These are phyloP conservation scores for Tetheella fluctuosa DNA, from an alignment of 2,888 invertebrate species.

Conservation along the genomic window DNA sequence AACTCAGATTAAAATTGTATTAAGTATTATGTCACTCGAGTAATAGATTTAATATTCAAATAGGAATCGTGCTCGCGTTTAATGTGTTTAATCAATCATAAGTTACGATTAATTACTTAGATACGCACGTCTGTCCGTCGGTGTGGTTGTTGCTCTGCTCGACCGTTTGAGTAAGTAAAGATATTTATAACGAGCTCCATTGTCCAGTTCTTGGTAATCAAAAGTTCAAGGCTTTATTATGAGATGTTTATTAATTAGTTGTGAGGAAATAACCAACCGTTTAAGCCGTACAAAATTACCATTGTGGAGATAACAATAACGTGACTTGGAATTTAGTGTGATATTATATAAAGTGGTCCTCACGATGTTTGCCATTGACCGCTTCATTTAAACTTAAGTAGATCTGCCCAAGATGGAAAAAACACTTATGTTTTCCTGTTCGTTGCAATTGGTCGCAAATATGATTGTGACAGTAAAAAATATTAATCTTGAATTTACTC, in stretches of 20 bases:
- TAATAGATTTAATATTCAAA: conserved; percentile 82
- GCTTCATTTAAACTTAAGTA: conserved; percentile 14
- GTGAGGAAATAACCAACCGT: conserved; percentile 64
- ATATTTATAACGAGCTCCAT: conserved; percentile 74
- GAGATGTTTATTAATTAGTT: conserved; percentile 81
- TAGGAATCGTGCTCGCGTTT: conserved; percentile 77
- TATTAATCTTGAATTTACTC: neutral
- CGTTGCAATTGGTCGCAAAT: neutral
- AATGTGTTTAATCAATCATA: conserved; percentile 84
- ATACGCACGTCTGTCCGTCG: conserved; percentile 70
- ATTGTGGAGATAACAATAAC: conserved; percentile 64
- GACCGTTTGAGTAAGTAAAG: conserved; percentile 62
- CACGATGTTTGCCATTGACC: conserved; percentile 14
- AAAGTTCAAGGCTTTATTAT: conserved; percentile 78
- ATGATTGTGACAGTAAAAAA: neutral
- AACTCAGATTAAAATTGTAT: conserved; percentile 79
- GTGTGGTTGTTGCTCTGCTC: conserved; percentile 57
- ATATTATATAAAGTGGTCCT: conserved; percentile 27
- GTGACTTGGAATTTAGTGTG: conserved; percentile 58
- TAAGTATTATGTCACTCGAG: conserved; percentile 78
- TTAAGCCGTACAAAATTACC: conserved; percentile 62
- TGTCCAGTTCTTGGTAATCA: conserved; percentile 74
- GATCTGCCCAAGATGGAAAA: conserved; percentile 32
- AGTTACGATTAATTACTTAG: conserved; percentile 81
- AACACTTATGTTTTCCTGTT: conserved; percentile 29